phyloP scores from a whole-genome alignment of 35 echinoderm and acorn worm species.

The Strongylocentrotus purpuratus region DNA sequence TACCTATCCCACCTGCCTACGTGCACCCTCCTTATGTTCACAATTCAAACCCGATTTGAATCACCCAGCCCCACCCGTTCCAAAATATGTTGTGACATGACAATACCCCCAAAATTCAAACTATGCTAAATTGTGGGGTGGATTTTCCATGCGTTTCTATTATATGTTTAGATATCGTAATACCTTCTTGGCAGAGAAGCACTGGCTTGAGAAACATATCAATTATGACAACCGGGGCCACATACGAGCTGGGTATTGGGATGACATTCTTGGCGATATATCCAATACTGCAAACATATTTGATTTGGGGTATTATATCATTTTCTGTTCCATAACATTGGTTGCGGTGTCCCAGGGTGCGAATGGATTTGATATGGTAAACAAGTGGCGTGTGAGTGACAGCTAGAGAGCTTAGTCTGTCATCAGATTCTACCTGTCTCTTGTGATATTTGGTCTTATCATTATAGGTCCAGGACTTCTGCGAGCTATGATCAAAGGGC shows the following conservation, averaged over 20 bases:
- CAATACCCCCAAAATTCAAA: constrained; percentile 11
- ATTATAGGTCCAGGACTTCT: background rate
- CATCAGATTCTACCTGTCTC: background rate
- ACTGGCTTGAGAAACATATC: background rate
- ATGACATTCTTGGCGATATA: background rate
- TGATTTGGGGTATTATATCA: constrained; percentile 12
- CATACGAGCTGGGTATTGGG: background rate
- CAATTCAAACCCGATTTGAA: background rate
- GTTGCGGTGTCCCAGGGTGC: background rate
- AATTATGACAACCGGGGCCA: background rate
- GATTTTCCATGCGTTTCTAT: background rate
- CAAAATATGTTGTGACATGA: background rate
- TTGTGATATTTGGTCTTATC: background rate
- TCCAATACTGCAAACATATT: constrained; percentile 12
- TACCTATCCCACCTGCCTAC: background rate
- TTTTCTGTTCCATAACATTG: background rate
- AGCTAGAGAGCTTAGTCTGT: background rate
- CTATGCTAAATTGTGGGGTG: background rate
- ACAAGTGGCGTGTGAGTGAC: constrained; percentile 15
- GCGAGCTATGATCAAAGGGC: background rate
- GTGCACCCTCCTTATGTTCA: constrained; percentile 1
- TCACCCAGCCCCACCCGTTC: background rate
- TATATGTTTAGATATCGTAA: constrained; percentile 12
- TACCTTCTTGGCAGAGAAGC: background rate
- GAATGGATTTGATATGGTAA: constrained; percentile 2